These are phyloP conservation scores for Apodemia duryi DNA, from an alignment of 2,888 invertebrate species.

Conservation along the genomic window DNA sequence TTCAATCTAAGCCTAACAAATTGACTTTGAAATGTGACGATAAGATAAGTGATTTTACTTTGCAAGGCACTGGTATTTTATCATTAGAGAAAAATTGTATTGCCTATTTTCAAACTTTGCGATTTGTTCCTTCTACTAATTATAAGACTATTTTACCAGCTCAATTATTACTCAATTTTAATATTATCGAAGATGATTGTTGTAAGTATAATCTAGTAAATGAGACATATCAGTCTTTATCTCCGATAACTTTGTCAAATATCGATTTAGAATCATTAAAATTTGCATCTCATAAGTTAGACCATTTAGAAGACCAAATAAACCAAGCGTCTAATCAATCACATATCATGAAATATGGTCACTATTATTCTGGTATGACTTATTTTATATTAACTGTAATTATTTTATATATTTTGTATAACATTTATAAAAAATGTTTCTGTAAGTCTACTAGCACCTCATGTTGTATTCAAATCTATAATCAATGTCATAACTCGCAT, in stretches of 20 bases:
- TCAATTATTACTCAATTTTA: background rate
- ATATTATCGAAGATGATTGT: background rate
- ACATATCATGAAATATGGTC: background rate
- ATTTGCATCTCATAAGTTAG: background rate
- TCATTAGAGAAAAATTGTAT: background rate
- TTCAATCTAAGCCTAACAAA: conserved; percentile 15
- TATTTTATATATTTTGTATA: background rate
- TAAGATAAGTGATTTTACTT: background rate
- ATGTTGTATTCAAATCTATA: no score
- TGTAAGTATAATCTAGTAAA: background rate
- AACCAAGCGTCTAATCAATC: background rate
- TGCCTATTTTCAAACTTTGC: background rate
- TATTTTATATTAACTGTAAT: background rate
- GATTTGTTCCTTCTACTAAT: background rate
- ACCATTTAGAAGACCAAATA: background rate
- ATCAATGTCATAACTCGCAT: no score
- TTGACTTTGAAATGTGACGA: conserved; percentile 14
- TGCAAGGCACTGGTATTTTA: background rate
- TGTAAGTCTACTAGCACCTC: no score
- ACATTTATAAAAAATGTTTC: no score
- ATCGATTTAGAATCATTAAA: conserved; percentile 1
- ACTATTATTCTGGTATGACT: background rate
- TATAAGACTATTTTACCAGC: background rate
- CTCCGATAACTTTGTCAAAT: background rate
- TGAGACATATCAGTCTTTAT: background rate